A percentile compares a stretch with the other conserved stretches of the same genome.
Evolutionary conservation across 1,140 invertebrate species (phyloP).

Genomic region (Neocloeon triangulifer): DNA sequence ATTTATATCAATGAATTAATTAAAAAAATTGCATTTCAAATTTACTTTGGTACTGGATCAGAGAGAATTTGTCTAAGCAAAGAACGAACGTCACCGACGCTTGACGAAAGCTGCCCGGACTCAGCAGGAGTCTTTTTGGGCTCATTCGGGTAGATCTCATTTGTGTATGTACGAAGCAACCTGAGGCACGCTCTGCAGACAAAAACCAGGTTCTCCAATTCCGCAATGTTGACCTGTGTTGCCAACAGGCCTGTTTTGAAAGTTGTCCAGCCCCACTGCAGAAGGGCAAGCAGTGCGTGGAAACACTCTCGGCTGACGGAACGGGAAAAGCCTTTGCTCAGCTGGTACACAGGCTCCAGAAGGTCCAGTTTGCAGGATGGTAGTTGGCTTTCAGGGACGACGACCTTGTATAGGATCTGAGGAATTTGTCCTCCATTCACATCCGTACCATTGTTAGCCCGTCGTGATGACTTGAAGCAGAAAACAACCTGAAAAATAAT

Average conservation of each 20-base stretch:
- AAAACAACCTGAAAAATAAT: conserved; percentile 46
- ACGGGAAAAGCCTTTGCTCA: conserved; percentile 52
- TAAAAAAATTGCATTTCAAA: no score
- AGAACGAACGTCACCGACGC: conserved; percentile 63
- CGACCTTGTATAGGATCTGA: conserved; percentile 68
- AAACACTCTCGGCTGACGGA: conserved; percentile 64
- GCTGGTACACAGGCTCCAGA: conserved; percentile 42
- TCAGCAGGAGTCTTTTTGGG: conserved; percentile 24
- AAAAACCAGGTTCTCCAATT: conserved; percentile 68
- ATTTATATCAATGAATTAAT: no score
- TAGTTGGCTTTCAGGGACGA: conserved; percentile 39
- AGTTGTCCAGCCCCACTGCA: conserved; percentile 62
- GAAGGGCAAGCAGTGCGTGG: conserved; percentile 52
- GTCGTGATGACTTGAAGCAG: conserved; percentile 89
- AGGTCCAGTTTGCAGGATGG: conserved; percentile 28
- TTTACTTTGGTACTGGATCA: conserved; percentile 35
- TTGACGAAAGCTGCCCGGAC: conserved; percentile 55
- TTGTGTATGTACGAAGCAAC: conserved; percentile 60
- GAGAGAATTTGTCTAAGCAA: conserved; percentile 65
- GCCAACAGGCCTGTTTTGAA: conserved; percentile 33
- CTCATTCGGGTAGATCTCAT: conserved; percentile 70
- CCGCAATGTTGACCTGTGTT: conserved; percentile 22
- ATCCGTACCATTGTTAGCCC: conserved; percentile 97
- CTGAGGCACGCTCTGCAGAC: conserved; percentile 63
- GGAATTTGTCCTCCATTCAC: conserved; percentile 96